Evolutionary conservation across 37 sponge, comb jelly and placozoan species (phyloP), one percentile per base, ranked within the genome.

Genomic region (Spongilla lacustris): DNA sequence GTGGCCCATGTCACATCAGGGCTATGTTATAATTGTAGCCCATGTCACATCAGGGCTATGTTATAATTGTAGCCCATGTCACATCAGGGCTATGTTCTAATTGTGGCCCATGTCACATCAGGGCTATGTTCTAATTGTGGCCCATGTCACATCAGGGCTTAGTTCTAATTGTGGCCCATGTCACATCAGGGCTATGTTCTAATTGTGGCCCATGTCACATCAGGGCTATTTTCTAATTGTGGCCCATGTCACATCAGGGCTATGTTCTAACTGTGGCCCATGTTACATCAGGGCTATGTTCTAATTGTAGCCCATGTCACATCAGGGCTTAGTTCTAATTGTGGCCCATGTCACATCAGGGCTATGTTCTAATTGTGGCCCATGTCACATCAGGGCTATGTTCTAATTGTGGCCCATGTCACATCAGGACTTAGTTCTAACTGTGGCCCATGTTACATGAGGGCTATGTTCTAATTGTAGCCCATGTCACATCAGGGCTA

Each of bases 251-350:
- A 41, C 41, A 41, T 12, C 80, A 89, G 84, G 80, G 41, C 41
- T 41, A 9, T n/a, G 41, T 41, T 41, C 41, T 41, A 41, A 41
- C 6, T 41, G 41, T 41, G 41, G 41, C 41, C 41, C 41, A 41
- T 6, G 3, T 41, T 41, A 41, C 41, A 41, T 12, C 80, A 89
- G 84, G 80, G 41, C 41, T 41, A 9, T n/a, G 41, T 41, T 41
- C 41, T 41, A 41, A 41, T 41, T 41, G 41, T 41, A 6, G 41
- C 41, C 41, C 41, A 41, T 6, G 3, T 41, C 6, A 41, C 41
- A 41, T 12, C 80, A 89, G 84, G 80, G 41, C 41, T 41, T 41
- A n/a, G 41, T 41, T 41, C 41, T 41, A 41, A 41, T 41, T 41
- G 41, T 41, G 41, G 41, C 41, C 41, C 41, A 41, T 6, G 3